phyloP scores from a whole-genome alignment of 2,888 invertebrate species.

The Allygus modestus region DNA sequence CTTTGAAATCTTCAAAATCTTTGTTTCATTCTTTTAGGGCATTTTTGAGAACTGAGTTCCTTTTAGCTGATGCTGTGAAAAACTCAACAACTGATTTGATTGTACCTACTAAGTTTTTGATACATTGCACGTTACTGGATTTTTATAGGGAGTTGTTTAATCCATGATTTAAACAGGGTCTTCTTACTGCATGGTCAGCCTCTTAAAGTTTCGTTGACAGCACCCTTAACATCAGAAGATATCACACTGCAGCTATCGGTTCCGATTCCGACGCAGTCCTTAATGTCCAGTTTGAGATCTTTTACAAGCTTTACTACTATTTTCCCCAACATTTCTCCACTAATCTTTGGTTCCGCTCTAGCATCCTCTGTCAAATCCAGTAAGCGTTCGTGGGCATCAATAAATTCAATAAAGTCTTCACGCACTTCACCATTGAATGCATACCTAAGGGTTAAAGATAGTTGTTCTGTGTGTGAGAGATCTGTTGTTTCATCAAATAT shows the following conservation, averaged over 20 bases:
- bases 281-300: conserved; percentile 15
- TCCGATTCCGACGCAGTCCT: too few species aligned
- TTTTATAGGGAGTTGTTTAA: conserved; percentile 51
- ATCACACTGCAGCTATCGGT: conserved; percentile 56
- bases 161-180: conserved; percentile 46
- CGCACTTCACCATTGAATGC: neutral
- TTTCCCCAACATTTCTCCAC: conserved; percentile 46
- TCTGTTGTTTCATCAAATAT: conserved; percentile 49
- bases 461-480: neutral
- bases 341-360: conserved; percentile 14
- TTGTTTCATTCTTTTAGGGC: conserved; percentile 62
- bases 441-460: conserved; percentile 24
- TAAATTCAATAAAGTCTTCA: conserved; percentile 36
- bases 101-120: conserved; percentile 42
- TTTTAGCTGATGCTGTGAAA: conserved; percentile 47
- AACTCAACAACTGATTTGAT: conserved; percentile 49
- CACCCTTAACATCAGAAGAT: conserved; percentile 41
- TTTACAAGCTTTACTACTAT: conserved; percentile 42
- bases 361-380: neutral
- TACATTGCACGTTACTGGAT: conserved; percentile 36
- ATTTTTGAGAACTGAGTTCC: conserved; percentile 25
- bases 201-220: conserved; percentile 5
- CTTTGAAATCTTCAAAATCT: conserved; percentile 48
- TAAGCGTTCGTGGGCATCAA: conserved; percentile 43
- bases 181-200: conserved; percentile 32